Conservation (phyloP, 2,888 invertebrate genomes). For the Girardia tigrina region DNA sequence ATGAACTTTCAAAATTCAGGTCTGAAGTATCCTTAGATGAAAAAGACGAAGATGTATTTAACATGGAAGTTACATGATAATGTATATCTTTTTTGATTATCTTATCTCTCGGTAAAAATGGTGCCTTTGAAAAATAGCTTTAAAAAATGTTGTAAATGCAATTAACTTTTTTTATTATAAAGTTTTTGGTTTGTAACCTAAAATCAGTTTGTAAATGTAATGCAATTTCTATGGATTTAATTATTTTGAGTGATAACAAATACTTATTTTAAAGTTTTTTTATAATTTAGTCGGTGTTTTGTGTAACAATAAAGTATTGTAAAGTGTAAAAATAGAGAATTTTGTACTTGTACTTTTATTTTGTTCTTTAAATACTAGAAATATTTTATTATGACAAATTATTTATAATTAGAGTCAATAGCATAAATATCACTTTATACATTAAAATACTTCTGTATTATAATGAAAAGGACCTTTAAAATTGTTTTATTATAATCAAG, state of each 20-base stretch:
- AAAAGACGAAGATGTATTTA: slow-evolving; percentile 14
- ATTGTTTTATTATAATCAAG: too few species aligned
- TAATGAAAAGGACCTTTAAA: too few species aligned
- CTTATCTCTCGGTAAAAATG: too few species aligned
- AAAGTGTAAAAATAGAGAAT: slow-evolving; percentile 10
- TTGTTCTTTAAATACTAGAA: too few species aligned
- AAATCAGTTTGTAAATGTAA: not conserved
- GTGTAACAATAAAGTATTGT: not conserved
- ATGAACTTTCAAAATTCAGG: too few species aligned
- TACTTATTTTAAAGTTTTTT: not conserved
- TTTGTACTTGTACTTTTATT: too few species aligned
- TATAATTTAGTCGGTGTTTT: not conserved
- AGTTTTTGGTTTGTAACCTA: not conserved
- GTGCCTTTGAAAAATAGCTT: slow-evolving; percentile 8
- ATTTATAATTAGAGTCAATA: too few species aligned
- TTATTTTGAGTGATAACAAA: not conserved
- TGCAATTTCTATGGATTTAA: not conserved
- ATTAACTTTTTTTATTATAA: not conserved
- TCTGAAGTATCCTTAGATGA: slow-evolving; percentile 12
- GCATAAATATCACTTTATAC: too few species aligned
- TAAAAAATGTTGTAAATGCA: not conserved
- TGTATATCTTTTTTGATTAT: not conserved
- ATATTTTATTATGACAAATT: too few species aligned
- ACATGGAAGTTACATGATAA: not conserved
- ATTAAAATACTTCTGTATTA: too few species aligned